Base-by-base conservation (phyloP, 2,797 vertebrate genomes). In the Anas capensis region DNA sequence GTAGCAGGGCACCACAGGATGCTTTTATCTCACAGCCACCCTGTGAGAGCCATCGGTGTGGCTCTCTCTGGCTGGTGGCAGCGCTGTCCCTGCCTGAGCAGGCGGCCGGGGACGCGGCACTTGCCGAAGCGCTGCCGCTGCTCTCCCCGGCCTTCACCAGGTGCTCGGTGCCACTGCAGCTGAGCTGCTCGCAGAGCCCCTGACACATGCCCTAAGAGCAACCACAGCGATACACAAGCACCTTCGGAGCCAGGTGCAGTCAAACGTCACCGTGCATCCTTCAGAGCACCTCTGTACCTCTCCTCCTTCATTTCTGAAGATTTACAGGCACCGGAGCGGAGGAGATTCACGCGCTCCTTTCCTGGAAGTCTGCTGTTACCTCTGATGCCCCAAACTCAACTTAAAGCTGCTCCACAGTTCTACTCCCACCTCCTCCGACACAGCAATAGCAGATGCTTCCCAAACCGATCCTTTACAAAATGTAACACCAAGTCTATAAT, bases 221-320 rank as follows among this genome's bases (percentile, higher is more conserved):
- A 48, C 1, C 69, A 26, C 23, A 27, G 79, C 44, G 26, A 14
- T 29, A 3, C 18, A 19, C 6, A 17, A n/a, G 40, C 56, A 7
- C 18, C 42, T 10, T 2, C 0, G 66, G 65, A 58, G 42, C 46
- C 4, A 36, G 68, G 24, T 10, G 5, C 27, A 77, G 80, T 48
- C 79, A n/a, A 10, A 18, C 0, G 6, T 1, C 20, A 69, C 33
- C 0, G 0, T 0, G 12, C 5, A 4, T 1, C 57, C 44, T 23
- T 10, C 27, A 49, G 33, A 68, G 6, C 38, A 17, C 6, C 56
- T 64, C 73, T 5, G 3, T 2, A 3, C 14, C 31, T 20, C 46
- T 7, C 34, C 34, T 34, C 34, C 34, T 34, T 34, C 7, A 34
- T 34, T 34, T 34, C 7, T 8, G 48, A 57, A 33, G 36, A 21